Percentiles rank a stretch among this genome's conserved stretches.
phyloP scores from a whole-genome alignment of 2,797 vertebrate genomes.

The Liparis tanakae region DNA sequence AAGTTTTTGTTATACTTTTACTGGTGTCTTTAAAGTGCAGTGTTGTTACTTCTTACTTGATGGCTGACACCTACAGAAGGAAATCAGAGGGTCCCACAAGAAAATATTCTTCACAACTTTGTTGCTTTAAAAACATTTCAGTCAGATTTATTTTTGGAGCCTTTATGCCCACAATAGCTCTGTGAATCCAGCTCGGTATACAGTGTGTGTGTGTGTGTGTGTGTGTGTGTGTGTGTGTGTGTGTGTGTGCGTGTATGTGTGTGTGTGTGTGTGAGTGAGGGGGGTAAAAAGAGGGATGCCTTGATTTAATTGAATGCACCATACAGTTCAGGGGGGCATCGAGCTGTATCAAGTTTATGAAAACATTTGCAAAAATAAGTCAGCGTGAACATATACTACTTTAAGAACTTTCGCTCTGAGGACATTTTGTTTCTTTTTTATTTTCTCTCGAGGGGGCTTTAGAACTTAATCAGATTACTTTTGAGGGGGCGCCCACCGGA shows the following conservation, averaged over 20 bases:
- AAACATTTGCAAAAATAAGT: conserved; percentile 33
- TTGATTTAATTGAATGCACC: conserved; percentile 36
- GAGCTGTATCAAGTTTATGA: conserved; percentile 27
- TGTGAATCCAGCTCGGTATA: conserved; percentile 1
- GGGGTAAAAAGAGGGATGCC: neutral
- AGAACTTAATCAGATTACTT: conserved; percentile 70
- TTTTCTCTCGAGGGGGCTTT: conserved; percentile 52
- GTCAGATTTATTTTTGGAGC: neutral
- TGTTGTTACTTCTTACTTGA: neutral
- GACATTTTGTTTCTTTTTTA: conserved; percentile 44
- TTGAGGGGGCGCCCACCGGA: conserved; percentile 50
- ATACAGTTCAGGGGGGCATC: conserved; percentile 1
- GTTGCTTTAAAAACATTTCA: conserved; percentile 1
- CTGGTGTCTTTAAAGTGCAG: neutral
- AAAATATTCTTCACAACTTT: neutral
- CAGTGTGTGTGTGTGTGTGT: conserved; percentile 12
- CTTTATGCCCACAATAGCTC: neutral
- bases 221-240: conserved; percentile 8
- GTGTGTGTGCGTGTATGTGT: conserved; percentile 12
- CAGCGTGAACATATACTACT: neutral
- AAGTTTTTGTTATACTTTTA: neutral
- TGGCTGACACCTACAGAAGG: neutral
- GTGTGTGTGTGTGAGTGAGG: conserved; percentile 7
- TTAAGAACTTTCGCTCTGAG: conserved; percentile 2
- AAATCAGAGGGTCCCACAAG: neutral